Evolutionary conservation across 2,888 invertebrate species (phyloP).

Genomic region (Lottia gigantea): DNA sequence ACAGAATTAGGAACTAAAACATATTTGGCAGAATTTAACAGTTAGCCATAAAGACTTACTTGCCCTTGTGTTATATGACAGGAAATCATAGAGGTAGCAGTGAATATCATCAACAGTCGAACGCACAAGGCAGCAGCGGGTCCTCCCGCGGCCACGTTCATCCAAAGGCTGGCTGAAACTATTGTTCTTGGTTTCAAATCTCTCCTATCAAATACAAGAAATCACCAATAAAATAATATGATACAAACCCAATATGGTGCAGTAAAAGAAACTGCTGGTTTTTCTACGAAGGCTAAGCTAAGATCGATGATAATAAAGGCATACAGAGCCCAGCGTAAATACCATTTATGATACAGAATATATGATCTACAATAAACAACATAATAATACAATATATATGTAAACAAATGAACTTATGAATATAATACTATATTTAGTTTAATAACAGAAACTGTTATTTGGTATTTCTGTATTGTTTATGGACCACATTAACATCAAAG

Average conservation of each 20-base stretch:
- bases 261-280: constrained; percentile 60
- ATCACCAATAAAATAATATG: background rate
- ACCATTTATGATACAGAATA: constrained; percentile 62
- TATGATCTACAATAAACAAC: constrained; percentile 54
- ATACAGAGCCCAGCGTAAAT: constrained; percentile 59
- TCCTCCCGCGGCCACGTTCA: too few relatives aligned
- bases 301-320: constrained; percentile 61
- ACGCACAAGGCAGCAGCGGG: too few relatives aligned
- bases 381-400: too few relatives aligned
- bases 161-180: too few relatives aligned
- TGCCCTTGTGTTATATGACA: too few relatives aligned
- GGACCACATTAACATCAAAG: too few relatives aligned
- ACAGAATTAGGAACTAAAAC: background rate
- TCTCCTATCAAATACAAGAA: background rate
- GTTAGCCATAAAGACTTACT: too few relatives aligned
- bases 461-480: too few relatives aligned
- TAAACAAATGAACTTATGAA: too few relatives aligned
- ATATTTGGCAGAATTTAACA: background rate
- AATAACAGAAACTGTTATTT: too few relatives aligned
- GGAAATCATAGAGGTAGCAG: background rate
- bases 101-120: too few relatives aligned
- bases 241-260: constrained; percentile 64
- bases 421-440: too few relatives aligned
- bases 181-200: background rate
- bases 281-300: constrained; percentile 65